Percentiles rank a stretch among this genome's conserved stretches.
Conservation (phyloP, 2,888 invertebrate genomes). For the Trisateles emortualis region DNA sequence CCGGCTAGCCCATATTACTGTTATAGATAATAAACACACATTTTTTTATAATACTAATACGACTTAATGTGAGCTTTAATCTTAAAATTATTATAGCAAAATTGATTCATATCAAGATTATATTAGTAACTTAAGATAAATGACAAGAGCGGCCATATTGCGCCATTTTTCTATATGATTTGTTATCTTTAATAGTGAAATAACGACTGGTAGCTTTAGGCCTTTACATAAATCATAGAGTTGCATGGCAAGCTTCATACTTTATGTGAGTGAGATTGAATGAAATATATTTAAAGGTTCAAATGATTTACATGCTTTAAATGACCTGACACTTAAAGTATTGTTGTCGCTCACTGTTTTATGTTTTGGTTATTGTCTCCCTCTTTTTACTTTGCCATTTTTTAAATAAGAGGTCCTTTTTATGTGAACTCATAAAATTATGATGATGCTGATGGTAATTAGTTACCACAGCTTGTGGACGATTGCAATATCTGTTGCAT, state of each 20-base stretch:
- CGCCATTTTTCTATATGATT: constrained; percentile 17
- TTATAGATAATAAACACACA: constrained; percentile 11
- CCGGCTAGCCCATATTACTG: constrained; percentile 3
- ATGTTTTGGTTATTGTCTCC: not conserved
- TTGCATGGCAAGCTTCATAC: constrained; percentile 9
- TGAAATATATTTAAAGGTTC: not conserved
- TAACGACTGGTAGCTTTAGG: constrained; percentile 24
- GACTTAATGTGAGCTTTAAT: constrained; percentile 3
- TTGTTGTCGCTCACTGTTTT: not conserved
- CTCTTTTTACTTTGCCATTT: not conserved
- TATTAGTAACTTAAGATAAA: constrained; percentile 11
- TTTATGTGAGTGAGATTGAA: constrained; percentile 9
- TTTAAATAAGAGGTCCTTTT: not conserved
- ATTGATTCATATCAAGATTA: constrained; percentile 7
- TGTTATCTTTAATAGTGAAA: constrained; percentile 20
- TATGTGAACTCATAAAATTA: not conserved
- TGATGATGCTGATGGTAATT: no score
- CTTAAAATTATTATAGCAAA: constrained; percentile 4
- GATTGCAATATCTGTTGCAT: no score
- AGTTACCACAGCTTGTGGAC: no score
- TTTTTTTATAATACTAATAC: not conserved
- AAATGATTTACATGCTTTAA: constrained; percentile 2
- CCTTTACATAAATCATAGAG: constrained; percentile 25
- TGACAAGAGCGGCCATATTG: constrained; percentile 4
- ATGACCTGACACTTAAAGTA: not conserved